These are phyloP conservation scores for Ciconia maguari DNA, from an alignment of 2,113 vertebrate species.

Conservation along the genomic window DNA sequence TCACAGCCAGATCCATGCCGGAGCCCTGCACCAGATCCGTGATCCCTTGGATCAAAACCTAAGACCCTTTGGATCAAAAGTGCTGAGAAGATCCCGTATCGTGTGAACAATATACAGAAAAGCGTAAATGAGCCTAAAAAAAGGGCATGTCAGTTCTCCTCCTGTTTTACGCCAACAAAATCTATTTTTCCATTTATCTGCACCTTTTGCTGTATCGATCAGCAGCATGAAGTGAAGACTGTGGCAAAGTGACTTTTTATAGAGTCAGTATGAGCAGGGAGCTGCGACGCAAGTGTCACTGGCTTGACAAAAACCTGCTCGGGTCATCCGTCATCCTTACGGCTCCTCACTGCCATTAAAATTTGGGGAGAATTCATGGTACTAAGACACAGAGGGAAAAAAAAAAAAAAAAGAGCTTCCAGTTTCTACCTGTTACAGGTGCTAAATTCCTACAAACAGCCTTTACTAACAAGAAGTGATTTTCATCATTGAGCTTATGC, in stretches of 20 bases:
- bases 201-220: background rate
- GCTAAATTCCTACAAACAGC: background rate
- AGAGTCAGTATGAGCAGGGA: background rate
- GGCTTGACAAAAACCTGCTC: background rate
- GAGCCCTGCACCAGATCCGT: background rate
- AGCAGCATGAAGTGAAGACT: background rate
- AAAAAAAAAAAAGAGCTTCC: background rate
- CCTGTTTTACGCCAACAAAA: background rate
- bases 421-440: background rate
- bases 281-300: background rate
- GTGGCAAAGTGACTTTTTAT: background rate
- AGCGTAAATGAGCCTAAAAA: background rate
- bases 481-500: background rate
- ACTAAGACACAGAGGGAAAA: background rate
- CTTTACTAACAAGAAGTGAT: background rate
- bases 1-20: rapidly evolving
- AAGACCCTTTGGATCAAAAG: rapidly evolving
- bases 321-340: rapidly evolving
- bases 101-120: rapidly evolving
- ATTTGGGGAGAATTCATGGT: background rate
- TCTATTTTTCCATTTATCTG: background rate
- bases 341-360: background rate
- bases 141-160: background rate
- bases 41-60: background rate
- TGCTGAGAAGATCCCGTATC: background rate